Evolutionary conservation across 2,797 vertebrate genomes (phyloP), one percentile per base, ranked within the genome.

Genomic region (Poeciliopsis gracilis): DNA sequence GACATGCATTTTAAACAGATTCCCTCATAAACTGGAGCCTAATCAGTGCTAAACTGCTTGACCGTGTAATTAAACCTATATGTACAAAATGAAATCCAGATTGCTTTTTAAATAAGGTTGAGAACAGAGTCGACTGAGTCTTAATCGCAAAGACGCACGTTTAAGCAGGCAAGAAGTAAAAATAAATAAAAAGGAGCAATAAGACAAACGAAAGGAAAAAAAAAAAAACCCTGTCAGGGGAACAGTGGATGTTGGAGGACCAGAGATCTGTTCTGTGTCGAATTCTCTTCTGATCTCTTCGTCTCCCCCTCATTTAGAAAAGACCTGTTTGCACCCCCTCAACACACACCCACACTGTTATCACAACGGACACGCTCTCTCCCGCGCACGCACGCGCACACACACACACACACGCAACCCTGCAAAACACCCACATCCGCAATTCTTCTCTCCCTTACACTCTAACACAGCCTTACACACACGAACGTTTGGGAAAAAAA

Each of bases 271-370:
- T 55, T 84, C 74, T 89, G 81, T 89, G 91, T 89, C 84, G 84
- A 91, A 91, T 91, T 89, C 87, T 89, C 86, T 85, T 53, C 86
- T 89, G 89, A 93, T 88, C 91, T 84, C 80, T 85, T 61, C 33
- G 85, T 91, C 89, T 90, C 87, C 85, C 86, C 84, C 91, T 91
- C 89, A 78, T 91, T 91, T 90, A 91, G 88, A 91, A 89, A 91
- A 91, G 90, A 92, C 91, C 90, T 89, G 86, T 76, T 90, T 30
- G n/a, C 85, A 67, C 79, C 89, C 84, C 77, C 82, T n/a, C 73
- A 87, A 86, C 87, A 88, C 86, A 90, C 90, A 81, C 91, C 86
- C 86, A 91, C 91, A 82, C 86, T 23, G 5, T 78, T 82, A 83
- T 76, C 77, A 82, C 82, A 81, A 41, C 76, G 70, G 18, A 63